These are phyloP conservation scores for Ormyrus rosae DNA, from an alignment of 2,888 invertebrate species.

Conservation along the genomic window DNA sequence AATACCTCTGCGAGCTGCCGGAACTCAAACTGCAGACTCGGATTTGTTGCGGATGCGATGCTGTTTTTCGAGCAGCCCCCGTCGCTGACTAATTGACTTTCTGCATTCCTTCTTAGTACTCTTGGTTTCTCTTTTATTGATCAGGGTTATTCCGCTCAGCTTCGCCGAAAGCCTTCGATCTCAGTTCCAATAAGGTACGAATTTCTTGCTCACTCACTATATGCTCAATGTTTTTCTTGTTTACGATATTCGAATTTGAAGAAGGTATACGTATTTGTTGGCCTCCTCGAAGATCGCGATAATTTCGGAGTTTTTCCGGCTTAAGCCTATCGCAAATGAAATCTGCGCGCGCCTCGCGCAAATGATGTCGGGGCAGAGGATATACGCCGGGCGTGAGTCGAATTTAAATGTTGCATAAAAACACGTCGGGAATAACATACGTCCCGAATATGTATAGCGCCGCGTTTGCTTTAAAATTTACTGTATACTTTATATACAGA, in stretches of 20 bases:
- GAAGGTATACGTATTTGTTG: conserved; percentile 12
- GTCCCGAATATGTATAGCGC: background rate
- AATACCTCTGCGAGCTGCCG: background rate
- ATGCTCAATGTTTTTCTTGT: too few relatives aligned
- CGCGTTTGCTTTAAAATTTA: conserved; percentile 21
- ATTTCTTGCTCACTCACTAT: too few relatives aligned
- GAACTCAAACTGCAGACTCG: conserved; percentile 38
- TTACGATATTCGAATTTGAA: too few relatives aligned
- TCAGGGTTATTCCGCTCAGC: too few relatives aligned
- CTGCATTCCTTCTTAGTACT: too few relatives aligned
- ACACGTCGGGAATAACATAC: background rate
- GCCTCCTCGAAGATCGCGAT: too few relatives aligned
- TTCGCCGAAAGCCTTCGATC: too few relatives aligned
- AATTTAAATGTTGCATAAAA: conserved; percentile 36
- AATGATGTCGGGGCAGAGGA: conserved; percentile 6
- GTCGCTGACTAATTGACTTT: too few relatives aligned
- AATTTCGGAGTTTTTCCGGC: background rate
- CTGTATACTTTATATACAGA: conserved; percentile 16
- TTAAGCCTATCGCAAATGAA: conserved; percentile 20
- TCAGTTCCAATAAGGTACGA: too few relatives aligned
- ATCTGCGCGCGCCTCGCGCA: conserved; percentile 2
- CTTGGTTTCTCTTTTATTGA: too few relatives aligned
- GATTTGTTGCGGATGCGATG: conserved; percentile 26
- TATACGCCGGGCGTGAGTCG: conserved; percentile 21
- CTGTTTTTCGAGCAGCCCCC: background rate